Evolutionary conservation across 2,888 invertebrate genomes (phyloP), one percentile per base, ranked within the genome.

Genomic region (Acleris emargana): DNA sequence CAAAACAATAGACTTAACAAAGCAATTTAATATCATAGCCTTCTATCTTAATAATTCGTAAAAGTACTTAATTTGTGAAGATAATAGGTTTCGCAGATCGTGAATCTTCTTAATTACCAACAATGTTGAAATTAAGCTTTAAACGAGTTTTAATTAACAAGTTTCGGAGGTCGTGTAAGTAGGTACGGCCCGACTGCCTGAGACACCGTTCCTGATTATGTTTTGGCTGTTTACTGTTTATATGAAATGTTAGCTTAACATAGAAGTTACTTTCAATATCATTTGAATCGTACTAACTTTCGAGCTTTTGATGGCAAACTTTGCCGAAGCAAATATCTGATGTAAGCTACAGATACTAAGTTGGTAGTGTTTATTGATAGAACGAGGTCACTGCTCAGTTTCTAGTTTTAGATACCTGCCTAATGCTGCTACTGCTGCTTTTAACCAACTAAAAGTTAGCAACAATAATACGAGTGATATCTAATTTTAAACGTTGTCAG

Each of bases 81-180:
- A 87, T 88, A 88, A 87, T 84, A 87, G 81, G 83, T 83, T 85
- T 84, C 82, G 82, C 82, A 84, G 87, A 88, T 86, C 87, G 84
- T 88, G 88, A 89, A 89, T 90, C 88, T 90, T 87, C 87, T 88
- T 90, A 91, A 90, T 89, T 89, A 84, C 88, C 88, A 86, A 84
- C 89, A 87, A 87, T 88, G 87, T 87, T 82, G 82, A 88, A 88
- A 88, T 88, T 88, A 88, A 87, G 88, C 87, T 87, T 87, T 86
- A 87, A 89, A 89, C 88, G 86, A 89, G 86, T 89, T 89, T 89
- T 89, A 89, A 90, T 90, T 89, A 90, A 87, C 85, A 88, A 89
- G 83, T 89, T 89, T 83, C 75, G 78, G 80, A 84, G 81, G 80
- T 81, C 81, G 81, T 85, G 83, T 82, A 86, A 81, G 81, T 82